These are phyloP conservation scores for Lepus oiostolus DNA, from an alignment of 2,797 vertebrate genomes.

Conservation along the genomic window DNA sequence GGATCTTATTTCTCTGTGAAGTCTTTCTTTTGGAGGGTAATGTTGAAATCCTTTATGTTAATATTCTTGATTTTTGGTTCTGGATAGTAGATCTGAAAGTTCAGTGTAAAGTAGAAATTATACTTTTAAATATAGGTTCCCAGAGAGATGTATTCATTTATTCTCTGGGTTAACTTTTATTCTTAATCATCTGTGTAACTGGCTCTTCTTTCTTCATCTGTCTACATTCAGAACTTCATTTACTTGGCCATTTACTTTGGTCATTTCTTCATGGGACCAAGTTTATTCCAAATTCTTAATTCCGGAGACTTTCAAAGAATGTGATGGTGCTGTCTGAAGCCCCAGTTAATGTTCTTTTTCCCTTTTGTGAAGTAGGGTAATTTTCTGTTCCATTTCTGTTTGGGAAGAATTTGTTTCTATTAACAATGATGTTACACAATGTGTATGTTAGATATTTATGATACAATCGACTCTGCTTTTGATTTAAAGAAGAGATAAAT, in stretches of 20 bases:
- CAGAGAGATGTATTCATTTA: constrained; percentile 35
- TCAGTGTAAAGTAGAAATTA: constrained; percentile 50
- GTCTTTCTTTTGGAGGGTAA: constrained; percentile 86
- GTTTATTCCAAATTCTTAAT: constrained; percentile 50
- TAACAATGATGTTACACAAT: constrained; percentile 17
- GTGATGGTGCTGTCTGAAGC: background rate
- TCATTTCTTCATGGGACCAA: constrained; percentile 1
- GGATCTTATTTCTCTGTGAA: constrained; percentile 85
- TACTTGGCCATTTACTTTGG: constrained; percentile 1
- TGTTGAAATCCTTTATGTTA: constrained; percentile 72
- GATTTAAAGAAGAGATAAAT: constrained; percentile 54
- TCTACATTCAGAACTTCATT: constrained; percentile 21
- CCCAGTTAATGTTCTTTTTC: background rate
- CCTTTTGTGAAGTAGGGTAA: background rate
- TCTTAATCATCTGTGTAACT: background rate
- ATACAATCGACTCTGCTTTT: background rate
- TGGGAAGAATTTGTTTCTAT: background rate
- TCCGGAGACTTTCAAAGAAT: background rate
- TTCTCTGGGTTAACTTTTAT: constrained; percentile 35
- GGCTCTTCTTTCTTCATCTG: constrained; percentile 17
- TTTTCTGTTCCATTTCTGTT: constrained; percentile 42
- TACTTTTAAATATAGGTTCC: constrained; percentile 45
- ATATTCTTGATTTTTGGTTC: constrained; percentile 57
- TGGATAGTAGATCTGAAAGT: constrained; percentile 50
- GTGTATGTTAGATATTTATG: background rate